Evolutionary conservation across 1,140 invertebrate species (phyloP).

Genomic region (Hesperophylax magnus): DNA sequence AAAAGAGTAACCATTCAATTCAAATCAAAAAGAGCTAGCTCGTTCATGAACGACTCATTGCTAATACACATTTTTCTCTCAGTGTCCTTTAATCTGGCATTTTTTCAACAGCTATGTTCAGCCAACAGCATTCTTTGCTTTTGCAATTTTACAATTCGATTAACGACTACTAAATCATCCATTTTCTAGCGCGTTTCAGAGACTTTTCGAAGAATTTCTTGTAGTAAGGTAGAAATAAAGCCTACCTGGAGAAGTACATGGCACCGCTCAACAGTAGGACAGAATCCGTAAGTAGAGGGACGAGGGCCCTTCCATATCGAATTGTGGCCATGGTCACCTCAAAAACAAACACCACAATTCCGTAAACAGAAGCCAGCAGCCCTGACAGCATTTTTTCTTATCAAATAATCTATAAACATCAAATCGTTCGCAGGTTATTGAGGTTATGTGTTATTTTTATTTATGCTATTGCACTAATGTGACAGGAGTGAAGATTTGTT

Average conservation of each 20-base stretch:
- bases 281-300: not conserved
- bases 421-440: too few relatives aligned
- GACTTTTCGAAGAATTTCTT: not conserved
- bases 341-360: not conserved
- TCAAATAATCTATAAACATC: too few relatives aligned
- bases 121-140: too few relatives aligned
- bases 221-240: not conserved
- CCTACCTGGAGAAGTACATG: conserved; percentile 9
- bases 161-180: not conserved
- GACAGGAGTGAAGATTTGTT: too few relatives aligned
- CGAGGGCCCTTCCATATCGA: not conserved
- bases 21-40: too few relatives aligned
- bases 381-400: not conserved
- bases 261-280: not conserved
- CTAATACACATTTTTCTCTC: too few relatives aligned
- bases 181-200: not conserved
- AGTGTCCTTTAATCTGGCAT: not conserved
- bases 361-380: not conserved
- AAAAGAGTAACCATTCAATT: too few relatives aligned
- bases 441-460: too few relatives aligned
- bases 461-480: too few relatives aligned
- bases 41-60: too few relatives aligned
- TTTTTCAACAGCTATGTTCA: too few relatives aligned
- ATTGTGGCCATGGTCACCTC: not conserved
- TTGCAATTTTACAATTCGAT: too few relatives aligned